These are phyloP conservation scores for Drosophila ananassae DNA, from an alignment of 1,140 invertebrate genomes.

Conservation along the genomic window DNA sequence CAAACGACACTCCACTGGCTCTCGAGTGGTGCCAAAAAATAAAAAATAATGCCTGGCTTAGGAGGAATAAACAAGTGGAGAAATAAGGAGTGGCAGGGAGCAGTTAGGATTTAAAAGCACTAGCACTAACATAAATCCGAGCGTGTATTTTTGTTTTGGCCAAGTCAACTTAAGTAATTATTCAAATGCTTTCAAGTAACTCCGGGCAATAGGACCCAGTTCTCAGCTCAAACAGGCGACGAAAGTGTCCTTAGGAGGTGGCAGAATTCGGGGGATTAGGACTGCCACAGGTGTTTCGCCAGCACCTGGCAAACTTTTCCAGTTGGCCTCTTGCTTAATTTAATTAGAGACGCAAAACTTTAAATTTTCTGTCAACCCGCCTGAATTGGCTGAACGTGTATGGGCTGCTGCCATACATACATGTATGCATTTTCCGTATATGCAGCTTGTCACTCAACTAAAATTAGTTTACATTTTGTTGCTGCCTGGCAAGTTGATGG, in stretches of 20 bases:
- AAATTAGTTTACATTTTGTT: slow-evolving; percentile 56
- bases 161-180: slow-evolving; percentile 74
- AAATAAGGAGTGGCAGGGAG: slow-evolving; percentile 2
- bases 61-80: background rate
- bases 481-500: slow-evolving; percentile 45
- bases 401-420: background rate
- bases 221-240: slow-evolving; percentile 38
- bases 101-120: slow-evolving; percentile 33
- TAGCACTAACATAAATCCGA: slow-evolving; percentile 66
- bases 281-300: slow-evolving; percentile 42
- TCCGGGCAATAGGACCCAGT: background rate
- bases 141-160: slow-evolving; percentile 11
- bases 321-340: slow-evolving; percentile 54
- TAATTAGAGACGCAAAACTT: slow-evolving; percentile 69
- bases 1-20: slow-evolving; percentile 25
- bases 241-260: slow-evolving; percentile 40
- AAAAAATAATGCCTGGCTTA: slow-evolving; percentile 16
- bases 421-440: slow-evolving; percentile 3
- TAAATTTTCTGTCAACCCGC: slow-evolving; percentile 34
- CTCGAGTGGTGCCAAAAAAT: slow-evolving; percentile 35
- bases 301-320: slow-evolving; percentile 38
- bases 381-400: slow-evolving; percentile 19
- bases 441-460: slow-evolving; percentile 18
- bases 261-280: slow-evolving; percentile 16
- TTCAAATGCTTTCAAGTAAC: slow-evolving; percentile 59